These are phyloP conservation scores for Arion vulgaris DNA, from an alignment of 1,140 invertebrate species.

Conservation along the genomic window DNA sequence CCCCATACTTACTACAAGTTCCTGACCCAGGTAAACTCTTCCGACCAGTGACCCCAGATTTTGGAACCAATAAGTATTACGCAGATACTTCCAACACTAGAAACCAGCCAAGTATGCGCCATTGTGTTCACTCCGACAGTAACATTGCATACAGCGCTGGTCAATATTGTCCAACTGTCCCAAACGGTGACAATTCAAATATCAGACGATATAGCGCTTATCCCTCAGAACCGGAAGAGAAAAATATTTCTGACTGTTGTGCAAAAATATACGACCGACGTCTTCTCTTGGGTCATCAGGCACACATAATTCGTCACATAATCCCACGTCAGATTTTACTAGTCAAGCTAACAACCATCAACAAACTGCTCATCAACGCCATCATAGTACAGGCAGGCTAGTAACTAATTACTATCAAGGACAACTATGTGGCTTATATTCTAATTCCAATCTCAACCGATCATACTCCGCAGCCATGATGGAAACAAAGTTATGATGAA, in stretches of 20 bases:
- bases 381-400: slow-evolving; percentile 19
- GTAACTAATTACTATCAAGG: neutral
- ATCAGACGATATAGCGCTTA: slow-evolving; percentile 4
- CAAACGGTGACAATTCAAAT: neutral
- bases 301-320: neutral
- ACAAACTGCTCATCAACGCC: neutral
- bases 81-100: neutral
- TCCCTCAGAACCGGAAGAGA: neutral
- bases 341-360: neutral
- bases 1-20: slow-evolving; percentile 27
- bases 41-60: slow-evolving; percentile 18
- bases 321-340: too few relatives aligned
- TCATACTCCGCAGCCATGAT: slow-evolving; percentile 21
- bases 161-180: neutral
- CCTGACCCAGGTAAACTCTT: neutral
- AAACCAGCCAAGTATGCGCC: neutral
- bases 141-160: slow-evolving; percentile 18
- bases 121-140: slow-evolving; percentile 19
- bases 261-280: neutral
- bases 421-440: neutral
- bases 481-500: slow-evolving; percentile 39
- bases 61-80: neutral
- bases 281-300: slow-evolving; percentile 6
- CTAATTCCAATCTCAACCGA: neutral
- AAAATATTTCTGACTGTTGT: neutral